Evolutionary conservation across 2,888 invertebrate genomes (phyloP).

Genomic region (Eledona agricola): DNA sequence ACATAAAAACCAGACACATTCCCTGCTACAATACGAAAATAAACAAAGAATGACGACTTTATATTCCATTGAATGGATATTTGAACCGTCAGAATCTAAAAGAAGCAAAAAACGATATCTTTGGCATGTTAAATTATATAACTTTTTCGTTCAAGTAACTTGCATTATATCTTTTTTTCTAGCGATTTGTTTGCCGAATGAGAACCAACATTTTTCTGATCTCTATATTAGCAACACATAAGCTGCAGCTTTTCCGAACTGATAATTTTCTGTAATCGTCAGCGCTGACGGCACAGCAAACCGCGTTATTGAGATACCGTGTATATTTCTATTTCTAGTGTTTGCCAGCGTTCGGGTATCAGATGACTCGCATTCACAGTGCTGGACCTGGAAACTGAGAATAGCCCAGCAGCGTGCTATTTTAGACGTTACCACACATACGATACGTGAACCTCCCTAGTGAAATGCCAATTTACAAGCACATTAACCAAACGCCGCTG

Average conservation of each 20-base stretch:
- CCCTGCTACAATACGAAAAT: too few relatives aligned
- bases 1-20: too few relatives aligned
- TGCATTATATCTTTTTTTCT: too few relatives aligned
- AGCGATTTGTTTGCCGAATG: too few relatives aligned
- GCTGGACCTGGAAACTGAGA: conserved; percentile 52
- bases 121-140: too few relatives aligned
- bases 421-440: conserved; percentile 42
- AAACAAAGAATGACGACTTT: too few relatives aligned
- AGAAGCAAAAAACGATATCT: too few relatives aligned
- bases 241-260: conserved; percentile 13
- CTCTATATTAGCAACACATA: too few relatives aligned
- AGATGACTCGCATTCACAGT: conserved; percentile 42
- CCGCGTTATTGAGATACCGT: conserved; percentile 25
- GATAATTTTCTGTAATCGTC: conserved; percentile 25
- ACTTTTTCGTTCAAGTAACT: too few relatives aligned
- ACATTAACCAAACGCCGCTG: conserved; percentile 5
- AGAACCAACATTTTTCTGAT: too few relatives aligned
- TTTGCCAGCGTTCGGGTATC: conserved; percentile 43
- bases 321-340: conserved; percentile 49
- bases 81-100: too few relatives aligned
- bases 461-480: conserved; percentile 28
- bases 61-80: too few relatives aligned
- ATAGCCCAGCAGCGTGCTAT: conserved; percentile 45
- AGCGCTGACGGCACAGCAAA: conserved; percentile 17
- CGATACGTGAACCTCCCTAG: conserved; percentile 28